Conservation (phyloP, 1,140 invertebrate species). For the Zaprionus kolodkinae region DNA sequence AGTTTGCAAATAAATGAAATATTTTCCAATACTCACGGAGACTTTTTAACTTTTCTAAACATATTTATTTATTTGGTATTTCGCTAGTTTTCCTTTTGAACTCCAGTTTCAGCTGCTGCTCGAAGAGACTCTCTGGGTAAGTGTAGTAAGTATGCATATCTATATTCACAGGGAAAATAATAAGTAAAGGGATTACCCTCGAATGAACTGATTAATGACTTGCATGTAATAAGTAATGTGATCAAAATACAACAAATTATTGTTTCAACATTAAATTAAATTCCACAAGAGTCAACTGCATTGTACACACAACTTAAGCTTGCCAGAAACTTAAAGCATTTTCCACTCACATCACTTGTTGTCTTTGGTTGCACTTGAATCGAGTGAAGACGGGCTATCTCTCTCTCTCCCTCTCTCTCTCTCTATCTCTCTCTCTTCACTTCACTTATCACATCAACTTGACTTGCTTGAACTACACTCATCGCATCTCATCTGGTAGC, state of each 20-base stretch:
- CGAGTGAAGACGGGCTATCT: background rate
- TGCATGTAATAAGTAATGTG: too few species aligned
- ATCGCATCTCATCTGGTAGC: conserved; percentile 5
- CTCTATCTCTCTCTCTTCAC: too few species aligned
- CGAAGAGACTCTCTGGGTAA: too few species aligned
- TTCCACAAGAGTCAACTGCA: background rate
- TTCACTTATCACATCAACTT: conserved; percentile 7
- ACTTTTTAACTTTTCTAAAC: too few species aligned
- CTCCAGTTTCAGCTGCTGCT: too few species aligned
- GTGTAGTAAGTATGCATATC: too few species aligned
- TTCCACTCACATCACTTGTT: background rate
- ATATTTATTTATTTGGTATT: too few species aligned
- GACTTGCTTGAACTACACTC: conserved; percentile 10
- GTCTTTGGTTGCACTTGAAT: conserved; percentile 1
- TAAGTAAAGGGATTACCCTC: background rate
- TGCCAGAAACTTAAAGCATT: background rate
- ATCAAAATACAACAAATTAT: background rate
- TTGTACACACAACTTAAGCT: background rate
- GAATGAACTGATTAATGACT: background rate
- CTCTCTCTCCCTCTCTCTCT: background rate
- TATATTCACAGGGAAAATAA: too few species aligned
- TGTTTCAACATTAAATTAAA: background rate
- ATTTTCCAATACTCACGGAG: too few species aligned
- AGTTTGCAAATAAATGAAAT: too few species aligned
- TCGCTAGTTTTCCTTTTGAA: too few species aligned